Base-by-base conservation (phyloP, 2,888 invertebrate genomes). In the Helicoverpa assulta region DNA sequence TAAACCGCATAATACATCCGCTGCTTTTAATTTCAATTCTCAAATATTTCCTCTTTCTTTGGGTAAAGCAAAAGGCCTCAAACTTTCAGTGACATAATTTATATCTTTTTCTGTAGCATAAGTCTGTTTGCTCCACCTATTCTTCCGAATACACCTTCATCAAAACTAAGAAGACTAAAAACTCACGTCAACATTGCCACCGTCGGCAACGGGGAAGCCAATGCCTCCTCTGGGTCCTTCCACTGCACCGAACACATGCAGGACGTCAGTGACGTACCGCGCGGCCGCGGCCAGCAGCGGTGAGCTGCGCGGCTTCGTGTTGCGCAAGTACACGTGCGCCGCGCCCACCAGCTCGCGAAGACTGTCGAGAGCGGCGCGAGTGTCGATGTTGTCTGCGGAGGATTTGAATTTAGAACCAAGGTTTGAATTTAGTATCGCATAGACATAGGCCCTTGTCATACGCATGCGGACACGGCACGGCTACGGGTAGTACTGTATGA, bases 311-410 rank as follows among this genome's bases (percentile, higher is more conserved):
- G 79, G 96, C 89, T 72, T 92, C 92, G 80, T 95, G 93, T 84
- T 97, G 3, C 88, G 97, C 76, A 99, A 96, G 93, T 99, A 99
- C 81, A 98, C 96, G 94, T 99, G 99, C 73, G 97, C 96, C n/a
- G 97, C 95, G 2, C 97, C 96, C n/a, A 99, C 97, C 59, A 99
- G 93, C 87, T 99, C 98, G 72, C 99, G 96, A 2, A 99, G 93
- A 0, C 96, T 96, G 88, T 99, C 99, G 63, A 99, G 89, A 0
- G 98, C 97, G n/a, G 96, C 96, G 82, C 98, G 97, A 0, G 99
- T 99, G 94, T 99, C 99, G 67, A 99, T 96, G 90, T 99, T 99
- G 94, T 99, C 98, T 98, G 87, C 18, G 14, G 52, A 90, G 1
- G 14, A n/a, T 19, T 16, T 4, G 29, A 2, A n/a, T 33, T 16